Percentiles rank a stretch among this genome's conserved stretches.
phyloP scores from a whole-genome alignment of 2,113 vertebrate genomes.

The Hydrochoerus hydrochaeris region DNA sequence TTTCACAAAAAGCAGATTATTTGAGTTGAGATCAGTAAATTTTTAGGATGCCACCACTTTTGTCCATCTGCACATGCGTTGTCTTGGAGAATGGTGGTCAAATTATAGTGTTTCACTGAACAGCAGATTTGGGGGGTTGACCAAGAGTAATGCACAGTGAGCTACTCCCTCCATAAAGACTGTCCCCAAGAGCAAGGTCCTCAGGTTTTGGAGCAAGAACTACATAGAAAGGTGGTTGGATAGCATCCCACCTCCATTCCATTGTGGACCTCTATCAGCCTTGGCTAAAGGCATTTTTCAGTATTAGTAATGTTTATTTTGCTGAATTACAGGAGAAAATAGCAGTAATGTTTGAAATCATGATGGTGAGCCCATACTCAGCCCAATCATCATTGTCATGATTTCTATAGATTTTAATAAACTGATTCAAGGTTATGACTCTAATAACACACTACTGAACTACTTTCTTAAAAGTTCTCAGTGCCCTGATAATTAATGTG shows the following conservation, averaged over 20 bases:
- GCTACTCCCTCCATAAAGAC: neutral
- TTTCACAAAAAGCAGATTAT: neutral
- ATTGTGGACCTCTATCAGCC: neutral
- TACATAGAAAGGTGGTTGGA: neutral
- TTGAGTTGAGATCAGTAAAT: neutral
- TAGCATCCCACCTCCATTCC: neutral
- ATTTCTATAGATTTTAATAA: neutral
- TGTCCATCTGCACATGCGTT: neutral
- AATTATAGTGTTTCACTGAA: neutral
- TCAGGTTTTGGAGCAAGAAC: neutral
- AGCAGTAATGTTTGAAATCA: neutral
- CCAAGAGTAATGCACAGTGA: neutral
- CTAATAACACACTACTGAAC: neutral
- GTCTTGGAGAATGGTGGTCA: neutral
- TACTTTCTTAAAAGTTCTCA: neutral
- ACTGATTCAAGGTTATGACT: neutral
- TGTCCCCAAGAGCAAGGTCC: accelerated
- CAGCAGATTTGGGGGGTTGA: neutral
- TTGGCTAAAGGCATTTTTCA: neutral
- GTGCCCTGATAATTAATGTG: neutral
- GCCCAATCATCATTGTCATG: neutral
- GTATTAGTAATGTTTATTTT: neutral
- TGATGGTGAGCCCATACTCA: neutral
- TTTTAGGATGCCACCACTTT: neutral
- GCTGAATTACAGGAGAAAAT: neutral